These are phyloP conservation scores for Luscinia megarhynchos DNA, from an alignment of 2,797 vertebrate species.

Conservation along the genomic window DNA sequence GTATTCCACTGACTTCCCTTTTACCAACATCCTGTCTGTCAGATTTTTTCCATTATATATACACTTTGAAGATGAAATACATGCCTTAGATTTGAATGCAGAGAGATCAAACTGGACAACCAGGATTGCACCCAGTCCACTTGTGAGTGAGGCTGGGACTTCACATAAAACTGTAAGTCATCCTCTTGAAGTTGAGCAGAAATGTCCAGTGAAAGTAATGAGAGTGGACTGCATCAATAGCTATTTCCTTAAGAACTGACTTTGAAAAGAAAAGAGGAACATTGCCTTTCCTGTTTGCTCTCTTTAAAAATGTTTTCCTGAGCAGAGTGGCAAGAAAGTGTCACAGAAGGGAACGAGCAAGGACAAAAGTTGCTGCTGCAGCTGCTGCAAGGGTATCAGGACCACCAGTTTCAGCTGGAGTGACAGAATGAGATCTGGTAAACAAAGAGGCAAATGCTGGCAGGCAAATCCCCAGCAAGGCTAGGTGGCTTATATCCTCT, in stretches of 20 bases:
- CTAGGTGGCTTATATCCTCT: neutral
- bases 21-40: constrained; percentile 27
- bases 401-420: neutral
- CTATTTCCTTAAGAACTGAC: neutral
- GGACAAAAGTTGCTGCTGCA: neutral
- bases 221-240: neutral
- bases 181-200: neutral
- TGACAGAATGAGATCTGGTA: neutral
- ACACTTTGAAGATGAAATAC: constrained; percentile 59
- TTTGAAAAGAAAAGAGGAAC: neutral
- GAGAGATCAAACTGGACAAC: constrained; percentile 43
- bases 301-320: neutral
- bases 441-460: neutral
- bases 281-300: neutral
- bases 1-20: constrained; percentile 36
- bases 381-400: neutral
- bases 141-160: constrained; percentile 40
- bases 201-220: neutral
- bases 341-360: neutral
- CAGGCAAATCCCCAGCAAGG: neutral
- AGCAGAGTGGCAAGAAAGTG: neutral
- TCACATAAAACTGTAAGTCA: constrained; percentile 47
- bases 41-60: constrained; percentile 1
- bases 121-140: constrained; percentile 15
- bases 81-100: constrained; percentile 57